Evolutionary conservation across 2,797 vertebrate genomes (phyloP), one percentile per base, ranked within the genome.

Genomic region (Myiotriccus ornatus): DNA sequence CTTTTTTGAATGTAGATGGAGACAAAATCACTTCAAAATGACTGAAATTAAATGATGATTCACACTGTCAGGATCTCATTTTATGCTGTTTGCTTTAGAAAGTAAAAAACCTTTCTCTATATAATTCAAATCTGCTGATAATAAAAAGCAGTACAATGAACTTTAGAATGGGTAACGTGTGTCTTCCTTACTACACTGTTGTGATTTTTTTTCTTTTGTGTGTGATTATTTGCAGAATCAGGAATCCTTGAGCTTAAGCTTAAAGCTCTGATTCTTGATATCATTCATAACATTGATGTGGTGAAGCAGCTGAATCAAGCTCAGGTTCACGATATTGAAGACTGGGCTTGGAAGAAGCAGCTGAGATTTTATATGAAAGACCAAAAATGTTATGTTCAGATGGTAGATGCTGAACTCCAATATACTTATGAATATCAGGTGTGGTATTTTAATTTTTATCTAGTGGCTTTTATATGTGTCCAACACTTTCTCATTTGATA

Each of bases 361-460:
- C 98, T 99, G 46, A 98, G 99, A 70, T 99, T 99, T 95, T 99
- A 99, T 95, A 98, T 99, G 98, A 98, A 97, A 53, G 98, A 99
- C 81, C 97, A 98, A 56, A 97, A 96, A 89, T 99, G 99, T 95
- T 97, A 96, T 20, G 95, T 99, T 91, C 98, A 98, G 62, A 99
- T 99, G 99, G 99, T 99, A 90, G 99, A 99, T 89, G 99, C 99
- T 20, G 98, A 98, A 49, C 99, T 99, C 96, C 98, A 97, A 80
- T 99, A 99, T 85, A 99, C 99, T 7, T 99, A 99, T 0, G 99
- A 99, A 95, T 99, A 99, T 97, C 99, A 99, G 99, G 99, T 99
- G 93, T 64, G 80, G 11, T 56, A 28, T 83, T 63, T 87, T 41
- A 87, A 30, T 57, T 80, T 73, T 56, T 44, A 39, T 4, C 1